phyloP scores from a whole-genome alignment of 2,888 invertebrate genomes.

The Steinernema scapterisci region DNA sequence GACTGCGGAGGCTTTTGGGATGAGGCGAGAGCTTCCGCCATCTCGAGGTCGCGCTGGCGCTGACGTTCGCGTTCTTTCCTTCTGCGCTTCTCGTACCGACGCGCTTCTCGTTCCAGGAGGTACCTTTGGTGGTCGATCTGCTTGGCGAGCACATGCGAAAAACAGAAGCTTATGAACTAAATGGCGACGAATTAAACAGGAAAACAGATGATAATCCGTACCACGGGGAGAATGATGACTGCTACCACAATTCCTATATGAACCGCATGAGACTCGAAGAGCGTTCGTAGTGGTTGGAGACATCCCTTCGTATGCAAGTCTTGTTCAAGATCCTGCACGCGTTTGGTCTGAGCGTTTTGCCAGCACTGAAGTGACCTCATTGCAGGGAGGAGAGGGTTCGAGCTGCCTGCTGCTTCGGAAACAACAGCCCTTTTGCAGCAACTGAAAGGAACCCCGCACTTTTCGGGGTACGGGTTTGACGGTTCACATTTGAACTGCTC shows the following conservation, averaged over 20 bases:
- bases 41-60: constrained; percentile 16
- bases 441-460: constrained; percentile 70
- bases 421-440: constrained; percentile 68
- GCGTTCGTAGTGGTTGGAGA: constrained; percentile 57
- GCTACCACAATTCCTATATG: constrained; percentile 66
- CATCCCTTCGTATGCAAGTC: constrained; percentile 63
- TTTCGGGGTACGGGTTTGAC: constrained; percentile 66
- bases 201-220: constrained; percentile 51
- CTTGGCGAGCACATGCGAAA: constrained; percentile 64
- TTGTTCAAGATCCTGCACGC: constrained; percentile 61
- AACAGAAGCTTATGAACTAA: constrained; percentile 64
- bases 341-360: constrained; percentile 66
- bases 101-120: constrained; percentile 62
- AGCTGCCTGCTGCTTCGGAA: constrained; percentile 59
- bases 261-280: constrained; percentile 66
- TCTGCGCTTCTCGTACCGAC: constrained; percentile 57
- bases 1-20: background rate
- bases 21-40: background rate
- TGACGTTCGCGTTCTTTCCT: constrained; percentile 46
- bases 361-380: constrained; percentile 66
- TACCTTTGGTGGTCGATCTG: constrained; percentile 67
- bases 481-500: constrained; percentile 69
- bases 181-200: no score
- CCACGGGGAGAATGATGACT: constrained; percentile 65
- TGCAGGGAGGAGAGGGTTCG: constrained; percentile 62